Evolutionary conservation across 2,888 invertebrate genomes (phyloP), one percentile per base, ranked within the genome.

Genomic region (Zele albiditarsus): DNA sequence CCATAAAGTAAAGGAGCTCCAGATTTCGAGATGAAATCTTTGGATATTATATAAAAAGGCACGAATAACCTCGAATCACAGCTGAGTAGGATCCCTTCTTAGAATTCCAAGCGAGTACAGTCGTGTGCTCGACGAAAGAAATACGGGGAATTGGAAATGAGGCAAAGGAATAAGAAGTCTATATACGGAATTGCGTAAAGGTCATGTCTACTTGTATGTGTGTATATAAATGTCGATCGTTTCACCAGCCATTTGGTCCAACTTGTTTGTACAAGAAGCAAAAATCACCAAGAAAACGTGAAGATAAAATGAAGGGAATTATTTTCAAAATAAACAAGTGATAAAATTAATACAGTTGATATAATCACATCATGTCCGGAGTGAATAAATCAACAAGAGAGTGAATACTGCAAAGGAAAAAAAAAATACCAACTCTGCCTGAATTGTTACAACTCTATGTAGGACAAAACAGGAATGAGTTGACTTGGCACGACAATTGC

Each of bases 21-120:
- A 57, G 53, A 68, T 53, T 53, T 31, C 31, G 28, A 25, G 46
- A 68, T 28, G 53, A 53, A 53, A 53, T 53, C 53, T 53, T 20
- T 53, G 53, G 53, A 20, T 53, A 53, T 53, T 53, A 53, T 53
- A 53, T 53, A 53, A 20, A 10, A 53, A 53, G 53, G n/a, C 53
- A 53, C 53, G 53, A 53, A 53, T 53, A 53, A 20, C 31, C 28
- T 28, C 28, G 25, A 68, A 38, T 57, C 69, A 69, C 57, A 33
- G 58, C 58, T 69, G 69, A 69, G 57, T 57, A 69, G 16, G 58
- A 53, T 53, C 20, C 38, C 69, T 69, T 58, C 69, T 69, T 69
- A 69, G 69, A 58, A 69, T 69, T 69, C 69, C 3, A 33, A 27
- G 23, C n/a, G 42, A n/a, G 57, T 69, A 58, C 8, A 20, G 69